A percentile compares a stretch with the other conserved stretches of the same genome.
phyloP scores from a whole-genome alignment of 1,140 invertebrate species.

The Drosophila sproati region DNA sequence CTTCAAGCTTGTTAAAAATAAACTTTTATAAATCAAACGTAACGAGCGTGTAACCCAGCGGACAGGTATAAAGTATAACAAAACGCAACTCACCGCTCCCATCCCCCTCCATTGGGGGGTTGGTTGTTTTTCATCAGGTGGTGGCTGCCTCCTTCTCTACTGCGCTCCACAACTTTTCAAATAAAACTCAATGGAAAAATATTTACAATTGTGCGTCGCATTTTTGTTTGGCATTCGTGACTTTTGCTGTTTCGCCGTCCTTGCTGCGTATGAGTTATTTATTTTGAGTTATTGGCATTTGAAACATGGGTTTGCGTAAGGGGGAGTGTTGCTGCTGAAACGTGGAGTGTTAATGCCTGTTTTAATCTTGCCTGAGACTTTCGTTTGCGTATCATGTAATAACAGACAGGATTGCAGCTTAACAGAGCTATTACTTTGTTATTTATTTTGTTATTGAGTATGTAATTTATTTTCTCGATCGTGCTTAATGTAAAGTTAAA shows the following conservation, averaged over 20 bases:
- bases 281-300: constrained; percentile 77
- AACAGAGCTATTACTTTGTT: background rate
- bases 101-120: constrained; percentile 13
- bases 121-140: constrained; percentile 70
- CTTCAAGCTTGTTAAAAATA: constrained; percentile 47
- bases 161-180: constrained; percentile 66
- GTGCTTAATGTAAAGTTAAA: too few species aligned
- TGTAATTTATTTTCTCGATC: background rate
- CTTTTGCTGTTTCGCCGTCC: constrained; percentile 63
- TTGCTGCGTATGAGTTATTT: constrained; percentile 79
- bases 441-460: background rate
- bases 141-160: constrained; percentile 38
- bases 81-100: background rate
- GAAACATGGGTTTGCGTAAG: constrained; percentile 37
- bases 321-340: background rate
- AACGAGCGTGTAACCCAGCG: constrained; percentile 79
- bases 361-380: constrained; percentile 29
- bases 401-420: background rate
- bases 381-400: background rate
- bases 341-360: constrained; percentile 27
- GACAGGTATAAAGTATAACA: constrained; percentile 51
- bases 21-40: constrained; percentile 83
- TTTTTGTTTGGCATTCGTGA: constrained; percentile 69
- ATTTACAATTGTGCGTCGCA: constrained; percentile 72
- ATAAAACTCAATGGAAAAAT: constrained; percentile 81